phyloP scores from a whole-genome alignment of 2,888 invertebrate genomes.

The Nasonia oneida region DNA sequence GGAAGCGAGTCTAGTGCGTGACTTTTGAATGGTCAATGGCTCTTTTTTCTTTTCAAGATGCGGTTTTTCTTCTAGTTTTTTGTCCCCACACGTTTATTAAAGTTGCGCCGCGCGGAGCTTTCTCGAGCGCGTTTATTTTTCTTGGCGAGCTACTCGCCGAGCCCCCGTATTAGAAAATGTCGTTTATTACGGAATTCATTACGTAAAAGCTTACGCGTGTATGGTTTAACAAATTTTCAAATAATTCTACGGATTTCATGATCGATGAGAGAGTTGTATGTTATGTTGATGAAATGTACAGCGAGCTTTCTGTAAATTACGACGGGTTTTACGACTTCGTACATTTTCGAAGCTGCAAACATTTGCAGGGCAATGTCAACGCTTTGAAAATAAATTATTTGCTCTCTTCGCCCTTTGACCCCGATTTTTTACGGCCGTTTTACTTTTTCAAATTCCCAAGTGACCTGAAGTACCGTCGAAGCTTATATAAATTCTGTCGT shows the following conservation, averaged over 20 bases:
- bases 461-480: background rate
- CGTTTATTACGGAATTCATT: too few relatives aligned
- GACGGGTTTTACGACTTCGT: background rate
- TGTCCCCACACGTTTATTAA: background rate
- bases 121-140: background rate
- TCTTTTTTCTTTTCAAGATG: background rate
- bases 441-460: background rate
- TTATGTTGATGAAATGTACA: background rate
- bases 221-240: too few relatives aligned
- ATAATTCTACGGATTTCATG: too few relatives aligned
- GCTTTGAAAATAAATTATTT: too few relatives aligned
- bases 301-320: background rate
- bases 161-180: background rate
- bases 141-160: background rate
- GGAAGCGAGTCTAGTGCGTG: background rate
- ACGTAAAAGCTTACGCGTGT: background rate
- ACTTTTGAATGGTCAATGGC: conserved; percentile 16
- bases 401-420: too few relatives aligned
- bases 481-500: background rate
- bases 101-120: background rate
- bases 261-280: background rate
- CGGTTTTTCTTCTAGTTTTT: background rate
- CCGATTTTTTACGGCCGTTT: too few relatives aligned
- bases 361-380: background rate
- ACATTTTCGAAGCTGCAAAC: background rate